These are phyloP conservation scores for Eupithecia insigniata DNA, from an alignment of 2,888 invertebrate genomes.

Conservation along the genomic window DNA sequence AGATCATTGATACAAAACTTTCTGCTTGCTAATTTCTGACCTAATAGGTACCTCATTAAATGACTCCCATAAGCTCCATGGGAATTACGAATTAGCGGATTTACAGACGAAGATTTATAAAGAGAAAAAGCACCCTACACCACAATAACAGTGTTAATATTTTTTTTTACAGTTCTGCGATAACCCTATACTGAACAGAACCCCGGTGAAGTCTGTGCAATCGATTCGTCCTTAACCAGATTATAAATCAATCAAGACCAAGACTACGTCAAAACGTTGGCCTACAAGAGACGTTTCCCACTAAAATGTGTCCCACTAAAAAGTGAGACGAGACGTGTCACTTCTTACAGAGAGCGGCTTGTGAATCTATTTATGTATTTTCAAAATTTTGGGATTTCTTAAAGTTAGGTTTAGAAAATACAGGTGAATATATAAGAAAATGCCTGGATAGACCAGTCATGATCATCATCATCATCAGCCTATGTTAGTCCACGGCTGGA, in stretches of 20 bases:
- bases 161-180: not conserved
- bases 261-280: conserved; percentile 12
- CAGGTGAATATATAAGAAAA: too few relatives aligned
- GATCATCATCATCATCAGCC: too few relatives aligned
- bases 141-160: not conserved
- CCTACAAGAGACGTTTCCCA: not conserved
- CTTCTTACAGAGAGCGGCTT: not conserved
- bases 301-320: not conserved
- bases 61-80: not conserved
- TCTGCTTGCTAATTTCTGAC: not conserved
- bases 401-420: too few relatives aligned
- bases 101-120: not conserved
- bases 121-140: not conserved
- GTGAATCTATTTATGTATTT: too few relatives aligned
- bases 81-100: not conserved
- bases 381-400: too few relatives aligned
- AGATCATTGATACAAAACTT: too few relatives aligned
- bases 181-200: conserved; percentile 18
- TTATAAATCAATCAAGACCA: conserved; percentile 38
- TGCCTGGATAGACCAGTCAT: too few relatives aligned
- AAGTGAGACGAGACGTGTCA: not conserved
- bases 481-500: too few relatives aligned
- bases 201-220: conserved; percentile 20
- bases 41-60: too few relatives aligned
- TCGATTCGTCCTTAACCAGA: conserved; percentile 32